These are phyloP conservation scores for Odontamblyopus rebecca DNA, from an alignment of 2,797 vertebrate genomes.

Conservation along the genomic window DNA sequence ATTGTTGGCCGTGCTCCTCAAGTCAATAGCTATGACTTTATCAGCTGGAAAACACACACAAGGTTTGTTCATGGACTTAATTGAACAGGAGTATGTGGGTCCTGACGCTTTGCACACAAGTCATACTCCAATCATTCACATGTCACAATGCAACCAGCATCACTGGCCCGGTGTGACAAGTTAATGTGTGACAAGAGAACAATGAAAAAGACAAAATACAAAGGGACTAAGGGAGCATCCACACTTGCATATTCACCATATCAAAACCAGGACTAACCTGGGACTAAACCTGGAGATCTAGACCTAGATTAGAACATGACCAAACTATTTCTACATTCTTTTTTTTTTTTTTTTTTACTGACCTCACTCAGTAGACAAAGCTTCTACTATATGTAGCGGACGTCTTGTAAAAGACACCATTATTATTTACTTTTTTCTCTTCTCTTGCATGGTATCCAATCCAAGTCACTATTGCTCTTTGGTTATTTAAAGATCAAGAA, in stretches of 20 bases:
- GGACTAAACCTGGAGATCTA: too few relatives aligned
- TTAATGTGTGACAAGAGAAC: constrained; percentile 37
- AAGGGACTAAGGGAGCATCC: constrained; percentile 11
- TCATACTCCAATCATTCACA: constrained; percentile 74
- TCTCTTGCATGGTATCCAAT: neutral
- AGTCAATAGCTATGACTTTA: constrained; percentile 75
- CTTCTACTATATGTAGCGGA: too few relatives aligned
- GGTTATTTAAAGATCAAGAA: neutral
- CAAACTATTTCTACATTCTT: neutral
- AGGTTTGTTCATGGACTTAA: constrained; percentile 69
- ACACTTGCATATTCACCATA: too few relatives aligned
- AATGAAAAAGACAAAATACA: constrained; percentile 31
- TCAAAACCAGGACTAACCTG: neutral
- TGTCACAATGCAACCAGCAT: constrained; percentile 60
- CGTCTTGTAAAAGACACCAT: too few relatives aligned
- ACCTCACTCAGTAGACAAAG: too few relatives aligned
- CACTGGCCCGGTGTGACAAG: constrained; percentile 61
- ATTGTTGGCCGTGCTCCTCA: constrained; percentile 59
- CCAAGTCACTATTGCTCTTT: neutral
- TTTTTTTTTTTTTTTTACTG: neutral
- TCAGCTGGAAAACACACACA: constrained; percentile 73
- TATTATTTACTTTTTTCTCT: neutral
- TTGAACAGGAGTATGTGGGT: constrained; percentile 68
- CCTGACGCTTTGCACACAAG: constrained; percentile 48
- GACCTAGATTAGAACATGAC: neutral